Conservation (phyloP, 2,888 invertebrate species). For the Dorcus hopei region DNA sequence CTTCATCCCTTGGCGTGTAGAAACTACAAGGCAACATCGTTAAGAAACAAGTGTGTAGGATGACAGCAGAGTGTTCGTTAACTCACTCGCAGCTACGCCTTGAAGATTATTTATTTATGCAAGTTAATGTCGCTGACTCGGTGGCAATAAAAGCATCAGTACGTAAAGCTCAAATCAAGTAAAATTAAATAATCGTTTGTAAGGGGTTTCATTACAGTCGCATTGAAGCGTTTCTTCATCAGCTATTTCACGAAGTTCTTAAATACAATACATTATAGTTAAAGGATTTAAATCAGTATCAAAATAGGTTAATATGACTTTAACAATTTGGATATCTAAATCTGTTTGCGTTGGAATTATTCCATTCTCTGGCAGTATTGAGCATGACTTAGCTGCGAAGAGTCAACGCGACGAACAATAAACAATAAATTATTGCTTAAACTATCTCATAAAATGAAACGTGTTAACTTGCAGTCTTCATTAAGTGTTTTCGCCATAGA, state of each 20-base stretch:
- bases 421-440: not conserved
- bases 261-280: too few relatives aligned
- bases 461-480: constrained; percentile 10
- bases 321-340: too few relatives aligned
- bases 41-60: not conserved
- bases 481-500: constrained; percentile 43
- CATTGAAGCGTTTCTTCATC: too few relatives aligned
- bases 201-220: too few relatives aligned
- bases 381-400: not conserved
- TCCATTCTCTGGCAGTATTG: not conserved
- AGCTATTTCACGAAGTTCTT: too few relatives aligned
- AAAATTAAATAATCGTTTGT: too few relatives aligned
- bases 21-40: not conserved
- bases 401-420: not conserved
- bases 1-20: not conserved
- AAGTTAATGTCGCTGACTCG: too few relatives aligned
- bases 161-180: too few relatives aligned
- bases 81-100: not conserved
- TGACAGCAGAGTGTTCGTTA: not conserved
- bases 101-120: too few relatives aligned
- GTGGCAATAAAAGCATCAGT: too few relatives aligned
- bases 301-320: too few relatives aligned
- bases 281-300: too few relatives aligned
- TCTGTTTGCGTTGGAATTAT: not conserved
- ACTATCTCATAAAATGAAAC: not conserved